A percentile compares a stretch with the other conserved stretches of the same genome.
phyloP scores from a whole-genome alignment of 1,140 invertebrate species.

The Solenopsis fugax region DNA sequence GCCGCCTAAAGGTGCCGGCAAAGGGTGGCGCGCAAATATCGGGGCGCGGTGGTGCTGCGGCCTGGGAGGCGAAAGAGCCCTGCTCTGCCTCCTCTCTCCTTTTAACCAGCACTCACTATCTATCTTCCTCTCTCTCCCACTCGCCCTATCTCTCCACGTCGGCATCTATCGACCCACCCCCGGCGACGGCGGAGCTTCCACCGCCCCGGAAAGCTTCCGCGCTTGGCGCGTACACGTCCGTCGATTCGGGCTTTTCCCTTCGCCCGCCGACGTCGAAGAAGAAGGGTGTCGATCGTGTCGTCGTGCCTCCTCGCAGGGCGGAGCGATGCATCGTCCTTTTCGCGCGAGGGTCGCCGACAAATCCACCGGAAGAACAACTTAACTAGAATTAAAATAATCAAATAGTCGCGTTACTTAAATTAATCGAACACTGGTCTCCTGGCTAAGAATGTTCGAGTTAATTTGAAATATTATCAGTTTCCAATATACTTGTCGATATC shows the following conservation, averaged over 20 bases:
- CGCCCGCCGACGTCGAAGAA: conserved; percentile 36
- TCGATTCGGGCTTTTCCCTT: conserved; percentile 60
- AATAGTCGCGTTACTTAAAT: not conserved
- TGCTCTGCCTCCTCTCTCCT: conserved; percentile 40
- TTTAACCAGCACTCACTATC: conserved; percentile 25
- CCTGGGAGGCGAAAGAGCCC: conserved; percentile 75
- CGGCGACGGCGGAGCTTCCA: conserved; percentile 67
- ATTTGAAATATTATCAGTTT: not conserved
- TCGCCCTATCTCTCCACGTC: conserved; percentile 72
- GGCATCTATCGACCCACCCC: conserved; percentile 83
- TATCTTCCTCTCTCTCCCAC: conserved; percentile 8
- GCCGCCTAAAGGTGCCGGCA: conserved; percentile 39
- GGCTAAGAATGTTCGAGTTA: not conserved
- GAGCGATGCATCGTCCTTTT: conserved; percentile 12
- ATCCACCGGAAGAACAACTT: conserved; percentile 25
- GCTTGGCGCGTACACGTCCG: conserved; percentile 69
- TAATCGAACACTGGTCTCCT: not conserved
- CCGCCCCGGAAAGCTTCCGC: conserved; percentile 77
- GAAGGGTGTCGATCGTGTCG: conserved; percentile 46
- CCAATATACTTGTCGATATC: too few relatives aligned
- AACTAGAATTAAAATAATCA: conserved; percentile 18
- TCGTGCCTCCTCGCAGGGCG: conserved; percentile 21
- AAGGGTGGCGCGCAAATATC: conserved; percentile 63
- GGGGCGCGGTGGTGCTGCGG: conserved; percentile 77
- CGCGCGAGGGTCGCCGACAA: not conserved